Conservation (phyloP, 2,888 invertebrate species). For the Endotricha flammealis region DNA sequence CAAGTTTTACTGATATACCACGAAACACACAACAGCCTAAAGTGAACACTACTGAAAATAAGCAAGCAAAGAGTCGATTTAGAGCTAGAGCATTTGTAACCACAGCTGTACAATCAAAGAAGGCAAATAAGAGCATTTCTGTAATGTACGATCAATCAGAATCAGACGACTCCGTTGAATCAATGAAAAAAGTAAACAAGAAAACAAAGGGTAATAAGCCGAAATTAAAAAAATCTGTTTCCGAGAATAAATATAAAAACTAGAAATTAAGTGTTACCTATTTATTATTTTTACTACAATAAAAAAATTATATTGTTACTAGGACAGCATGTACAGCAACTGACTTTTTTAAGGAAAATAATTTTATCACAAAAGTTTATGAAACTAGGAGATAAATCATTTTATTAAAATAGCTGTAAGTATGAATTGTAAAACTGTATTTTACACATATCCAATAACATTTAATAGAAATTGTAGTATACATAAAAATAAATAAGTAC, state of each 20-base stretch:
- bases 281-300: too few relatives aligned
- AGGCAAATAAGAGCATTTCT: conserved; percentile 36
- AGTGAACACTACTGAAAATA: conserved; percentile 35
- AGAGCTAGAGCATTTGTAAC: conserved; percentile 80
- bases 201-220: conserved; percentile 55
- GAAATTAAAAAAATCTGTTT: conserved; percentile 44
- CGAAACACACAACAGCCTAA: conserved; percentile 49
- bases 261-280: conserved; percentile 17
- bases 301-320: too few relatives aligned
- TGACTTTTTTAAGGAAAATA: too few relatives aligned
- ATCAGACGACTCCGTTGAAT: conserved; percentile 63
- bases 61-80: conserved; percentile 67
- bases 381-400: too few relatives aligned
- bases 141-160: conserved; percentile 59
- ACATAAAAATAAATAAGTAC: too few relatives aligned
- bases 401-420: too few relatives aligned
- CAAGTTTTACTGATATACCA: conserved; percentile 68
- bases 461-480: too few relatives aligned
- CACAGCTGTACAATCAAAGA: conserved; percentile 72
- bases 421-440: too few relatives aligned
- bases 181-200: conserved; percentile 64
- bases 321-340: too few relatives aligned
- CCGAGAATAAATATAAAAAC: conserved; percentile 48
- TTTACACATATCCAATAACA: too few relatives aligned
- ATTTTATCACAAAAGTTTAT: too few relatives aligned